Percentiles rank a stretch among this genome's conserved stretches.
phyloP scores from a whole-genome alignment of 2,113 vertebrate species.

The Colius striatus region DNA sequence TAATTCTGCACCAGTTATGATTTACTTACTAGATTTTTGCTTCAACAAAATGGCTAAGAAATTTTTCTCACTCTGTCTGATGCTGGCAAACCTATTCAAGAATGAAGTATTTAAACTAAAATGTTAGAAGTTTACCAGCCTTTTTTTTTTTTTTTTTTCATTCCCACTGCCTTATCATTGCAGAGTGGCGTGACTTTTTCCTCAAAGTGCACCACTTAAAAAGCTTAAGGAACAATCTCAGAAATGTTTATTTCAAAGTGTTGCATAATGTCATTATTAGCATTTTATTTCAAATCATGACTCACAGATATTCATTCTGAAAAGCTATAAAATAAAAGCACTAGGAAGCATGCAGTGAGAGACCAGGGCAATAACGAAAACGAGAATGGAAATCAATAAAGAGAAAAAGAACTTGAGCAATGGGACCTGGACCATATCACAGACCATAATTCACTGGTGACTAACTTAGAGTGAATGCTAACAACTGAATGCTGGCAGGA shows the following conservation, averaged over 20 bases:
- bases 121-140: background rate
- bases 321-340: slow-evolving; percentile 52
- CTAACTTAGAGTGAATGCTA: slow-evolving; percentile 50
- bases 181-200: slow-evolving; percentile 17
- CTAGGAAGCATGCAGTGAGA: slow-evolving; percentile 12
- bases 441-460: slow-evolving; percentile 57
- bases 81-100: background rate
- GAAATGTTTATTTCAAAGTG: slow-evolving; percentile 35
- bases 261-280: slow-evolving; percentile 49
- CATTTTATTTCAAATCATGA: slow-evolving; percentile 59
- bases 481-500: slow-evolving; percentile 45
- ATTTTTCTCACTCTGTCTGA: background rate
- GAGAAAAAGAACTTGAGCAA: slow-evolving; percentile 46
- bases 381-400: slow-evolving; percentile 45
- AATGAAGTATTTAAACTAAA: slow-evolving; percentile 2
- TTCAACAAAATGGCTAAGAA: background rate
- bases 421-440: slow-evolving; percentile 52
- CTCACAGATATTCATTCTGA: slow-evolving; percentile 52
- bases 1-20: background rate
- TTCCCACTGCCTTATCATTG: background rate
- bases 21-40: background rate
- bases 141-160: background rate
- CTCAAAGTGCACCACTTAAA: slow-evolving; percentile 13
- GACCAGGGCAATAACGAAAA: slow-evolving; percentile 48
- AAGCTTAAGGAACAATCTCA: slow-evolving; percentile 9